Evolutionary conservation across 1,140 invertebrate genomes (phyloP), one percentile per base, ranked within the genome.

Genomic region (Drosophila tristis): DNA sequence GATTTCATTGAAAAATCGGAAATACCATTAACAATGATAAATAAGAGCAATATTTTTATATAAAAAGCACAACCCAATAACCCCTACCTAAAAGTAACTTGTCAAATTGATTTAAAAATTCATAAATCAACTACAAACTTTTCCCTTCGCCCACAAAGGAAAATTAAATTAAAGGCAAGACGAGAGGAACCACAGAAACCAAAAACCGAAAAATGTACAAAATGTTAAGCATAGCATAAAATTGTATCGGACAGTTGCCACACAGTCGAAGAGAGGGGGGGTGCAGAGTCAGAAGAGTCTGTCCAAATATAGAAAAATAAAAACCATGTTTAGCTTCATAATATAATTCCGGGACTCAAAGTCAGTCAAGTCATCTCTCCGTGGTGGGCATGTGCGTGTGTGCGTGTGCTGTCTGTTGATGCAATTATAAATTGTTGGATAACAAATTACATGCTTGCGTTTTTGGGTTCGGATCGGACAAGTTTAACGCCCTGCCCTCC

Each of bases 361-460:
- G 80, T 84, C 74, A 79, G 80, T 84, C 74, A 61, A 79, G 80
- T 84, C 74, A 61, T 65, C 63, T 42, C 16, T 48, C 50, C 56
- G 7, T 26, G n/a, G 39, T 25, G 8, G 31, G 45, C 57, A 68
- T 77, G 64, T 76, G 49, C 71, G 61, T 75, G 54, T 60, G 16
- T 16, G 16, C 16, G 35, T 43, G 9, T 31, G 39, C 23, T 55
- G 53, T 74, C 44, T 74, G 51, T 62, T 89, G 82, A 87, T 87
- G 82, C 82, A 87, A 87, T 87, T 87, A 87, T 87, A 87, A 87
- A 87, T 78, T 87, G 78, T 87, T 87, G 82, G 84, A 87, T 87
- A 87, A 87, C 82, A 87, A 87, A 87, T 87, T 87, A 87, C 78
- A 87, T 87, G 75, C 74, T 68, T 84, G 80, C 62, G 72, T 68